Base-by-base conservation (phyloP, 2,113 vertebrate species). In the Pelecanus crispus region DNA sequence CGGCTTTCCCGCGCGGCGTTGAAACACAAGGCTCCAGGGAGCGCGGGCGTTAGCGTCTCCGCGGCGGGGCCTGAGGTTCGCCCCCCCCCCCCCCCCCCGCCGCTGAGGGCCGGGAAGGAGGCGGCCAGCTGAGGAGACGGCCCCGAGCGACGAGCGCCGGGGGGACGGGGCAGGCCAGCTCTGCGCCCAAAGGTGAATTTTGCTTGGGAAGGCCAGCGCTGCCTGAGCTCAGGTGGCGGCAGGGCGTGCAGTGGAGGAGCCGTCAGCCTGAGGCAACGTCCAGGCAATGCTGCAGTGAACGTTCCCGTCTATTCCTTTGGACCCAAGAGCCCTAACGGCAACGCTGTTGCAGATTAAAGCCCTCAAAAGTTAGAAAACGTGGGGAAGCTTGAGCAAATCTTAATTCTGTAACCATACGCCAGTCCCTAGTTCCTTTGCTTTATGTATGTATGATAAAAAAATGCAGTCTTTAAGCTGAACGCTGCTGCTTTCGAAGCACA, bases 111-210 rank as follows among this genome's bases (percentile, higher is more conserved):
- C 42, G 32, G 34, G 20, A 44, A 44, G 59, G n/a, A 28, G 18
- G 1, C 20, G 49, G 26, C 40, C 40, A 19, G 34, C 56, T 21
- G 85, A 61, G 74, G 45, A 19, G 44, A 15, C 34, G 4, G 62
- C 25, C 4, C 8, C 19, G 34, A 44, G 53, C 31, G 6, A 2
- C 28, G 32, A 8, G 52, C 16, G 42, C 36, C 9, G 17, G 7
- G 11, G 47, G 38, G 3, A 4, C 47, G 6, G 53, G 59, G 47
- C 59, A 34, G 47, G 49, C 17, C 2, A 7, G 22, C 7, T 7
- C 0, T 0, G 25, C 6, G 3, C 11, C 0, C 36, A 1, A 1
- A 31, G 16, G 45, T 13, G 40, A 5, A 2, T 52, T 50, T 7
- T 31, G 56, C 20, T 7, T 3, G 53, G 47, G 17, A 4, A 19